phyloP scores from a whole-genome alignment of 2,797 vertebrate species.

The Balearica regulorum region DNA sequence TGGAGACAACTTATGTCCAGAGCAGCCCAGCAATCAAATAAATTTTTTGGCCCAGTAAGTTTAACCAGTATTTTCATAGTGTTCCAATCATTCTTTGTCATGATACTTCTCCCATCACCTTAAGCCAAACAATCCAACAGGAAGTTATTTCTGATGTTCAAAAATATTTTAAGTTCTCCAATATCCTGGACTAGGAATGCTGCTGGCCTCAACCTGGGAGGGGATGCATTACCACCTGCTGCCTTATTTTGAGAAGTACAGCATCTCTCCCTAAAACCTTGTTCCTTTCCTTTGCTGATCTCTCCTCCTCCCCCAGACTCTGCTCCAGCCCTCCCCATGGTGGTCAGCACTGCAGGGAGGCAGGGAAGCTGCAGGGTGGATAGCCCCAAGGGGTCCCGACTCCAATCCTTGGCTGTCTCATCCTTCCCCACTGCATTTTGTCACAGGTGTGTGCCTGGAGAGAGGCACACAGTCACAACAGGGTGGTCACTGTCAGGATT shows the following conservation, averaged over 20 bases:
- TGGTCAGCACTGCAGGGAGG: not conserved
- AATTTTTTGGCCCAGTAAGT: not conserved
- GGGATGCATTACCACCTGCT: not conserved
- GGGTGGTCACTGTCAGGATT: not conserved
- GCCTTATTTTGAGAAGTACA: not conserved
- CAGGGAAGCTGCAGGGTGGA: not conserved
- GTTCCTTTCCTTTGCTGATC: not conserved
- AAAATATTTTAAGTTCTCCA: not conserved
- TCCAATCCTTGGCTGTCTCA: not conserved
- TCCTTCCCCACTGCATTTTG: not conserved
- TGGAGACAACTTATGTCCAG: not conserved
- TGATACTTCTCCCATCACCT: not conserved
- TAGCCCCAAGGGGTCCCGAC: no score
- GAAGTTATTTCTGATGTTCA: not conserved
- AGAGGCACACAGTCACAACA: not conserved
- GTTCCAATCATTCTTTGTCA: not conserved
- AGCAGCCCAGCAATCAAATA: not conserved
- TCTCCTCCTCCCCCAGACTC: not conserved
- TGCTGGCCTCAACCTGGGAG: not conserved
- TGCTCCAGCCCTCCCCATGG: not conserved
- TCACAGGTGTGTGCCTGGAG: not conserved
- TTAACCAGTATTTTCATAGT: not conserved
- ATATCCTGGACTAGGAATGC: not conserved
- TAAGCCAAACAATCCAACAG: not conserved
- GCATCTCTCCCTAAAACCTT: not conserved